Base-by-base conservation (phyloP, 2,797 vertebrate species). In the Lophotriccus pileatus region DNA sequence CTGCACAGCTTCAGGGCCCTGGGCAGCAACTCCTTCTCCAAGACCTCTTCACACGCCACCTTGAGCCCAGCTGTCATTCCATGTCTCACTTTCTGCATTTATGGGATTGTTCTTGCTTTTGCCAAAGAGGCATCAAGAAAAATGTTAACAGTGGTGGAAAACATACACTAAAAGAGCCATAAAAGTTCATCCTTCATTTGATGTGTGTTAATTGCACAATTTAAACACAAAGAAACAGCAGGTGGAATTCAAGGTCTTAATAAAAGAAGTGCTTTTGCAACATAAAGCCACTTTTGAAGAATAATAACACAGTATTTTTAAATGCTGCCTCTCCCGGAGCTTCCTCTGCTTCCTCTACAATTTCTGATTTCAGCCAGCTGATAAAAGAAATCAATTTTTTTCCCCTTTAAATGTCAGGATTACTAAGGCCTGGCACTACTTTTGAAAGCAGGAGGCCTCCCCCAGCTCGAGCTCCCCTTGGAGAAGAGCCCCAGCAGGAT, bases 161-260 rank as follows among this genome's bases (percentile, higher is more conserved):
- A 47, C 20, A 78, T 32, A 52, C 2, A 6, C 36, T 37, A 12
- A 5, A 24, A 67, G 27, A 81, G 21, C 36, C 19, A 75, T 25
- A 64, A 58, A 81, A 70, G 53, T 39, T 43, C 12, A 46, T 37
- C 63, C 55, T 63, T 43, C 28, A 91, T 78, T 88, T 0, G 0
- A 82, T n/a, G 46, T 9, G 3, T 62, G 68, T 75, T 72, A 77
- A 75, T 64, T 83, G 63, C 39, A 69, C 79, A 72, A 88, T 73
- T 91, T 69, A 62, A 80, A 85, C 74, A 73, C 72, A 87, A 89
- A 91, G 73, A 70, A 89, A 83, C 37, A 58, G 84, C 68, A 81
- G 52, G 68, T 69, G n/a, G 72, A 85, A 84, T 81, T 73, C 1
- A 0, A 67, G 1, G 0, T 70, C 82, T 88, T 69, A 39, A 36